Evolutionary conservation across 2,113 vertebrate species (phyloP).

Genomic region (Arothron firmamentum): DNA sequence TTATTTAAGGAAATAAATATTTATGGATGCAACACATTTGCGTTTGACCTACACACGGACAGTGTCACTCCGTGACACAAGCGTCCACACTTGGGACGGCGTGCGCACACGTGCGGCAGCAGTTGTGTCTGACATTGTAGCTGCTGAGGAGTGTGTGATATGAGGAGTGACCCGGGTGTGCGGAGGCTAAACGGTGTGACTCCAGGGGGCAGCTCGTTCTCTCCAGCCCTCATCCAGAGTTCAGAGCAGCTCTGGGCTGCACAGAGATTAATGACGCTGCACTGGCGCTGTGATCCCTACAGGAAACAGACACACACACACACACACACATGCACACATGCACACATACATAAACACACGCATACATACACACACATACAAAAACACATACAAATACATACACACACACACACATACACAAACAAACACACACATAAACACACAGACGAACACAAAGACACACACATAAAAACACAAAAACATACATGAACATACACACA

Average conservation of each 20-base stretch:
- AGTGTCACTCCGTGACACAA: neutral
- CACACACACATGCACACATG: constrained; percentile 14
- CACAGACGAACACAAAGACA: too few relatives aligned
- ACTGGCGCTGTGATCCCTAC: constrained; percentile 58
- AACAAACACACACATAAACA: neutral
- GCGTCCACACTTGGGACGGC: neutral
- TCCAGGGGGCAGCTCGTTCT: constrained; percentile 54
- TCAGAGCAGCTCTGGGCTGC: constrained; percentile 62
- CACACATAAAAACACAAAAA: too few relatives aligned
- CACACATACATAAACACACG: constrained; percentile 14
- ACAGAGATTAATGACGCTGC: constrained; percentile 70
- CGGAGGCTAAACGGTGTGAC: constrained; percentile 65
- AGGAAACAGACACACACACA: constrained; percentile 43
- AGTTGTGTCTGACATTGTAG: constrained; percentile 54
- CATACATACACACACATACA: constrained; percentile 15
- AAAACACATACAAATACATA: constrained; percentile 8
- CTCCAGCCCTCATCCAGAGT: constrained; percentile 59
- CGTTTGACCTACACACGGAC: neutral
- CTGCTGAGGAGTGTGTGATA: constrained; percentile 44
- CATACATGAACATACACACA: constrained; percentile 6
- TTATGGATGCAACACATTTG: constrained; percentile 25
- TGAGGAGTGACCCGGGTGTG: constrained; percentile 57
- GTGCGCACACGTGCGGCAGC: constrained; percentile 1
- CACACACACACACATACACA: constrained; percentile 20
- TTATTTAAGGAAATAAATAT: constrained; percentile 45